A percentile compares a stretch with the other conserved stretches of the same genome.
Conservation (phyloP, 2,113 vertebrate genomes). For the Eulemur rufifrons region DNA sequence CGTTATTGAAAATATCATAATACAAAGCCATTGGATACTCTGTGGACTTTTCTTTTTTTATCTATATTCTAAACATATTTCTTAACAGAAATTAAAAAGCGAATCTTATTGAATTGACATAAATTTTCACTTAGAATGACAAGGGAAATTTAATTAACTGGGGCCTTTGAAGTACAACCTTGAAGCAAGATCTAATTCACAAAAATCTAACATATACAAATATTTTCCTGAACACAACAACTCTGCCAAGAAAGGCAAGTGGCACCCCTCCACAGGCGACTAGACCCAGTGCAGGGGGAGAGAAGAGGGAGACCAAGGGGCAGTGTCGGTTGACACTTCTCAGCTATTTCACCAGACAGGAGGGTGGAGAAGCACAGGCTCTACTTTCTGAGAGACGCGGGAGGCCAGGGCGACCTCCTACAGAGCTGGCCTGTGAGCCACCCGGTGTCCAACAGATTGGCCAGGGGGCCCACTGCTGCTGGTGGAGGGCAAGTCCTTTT, state of each 20-base stretch:
- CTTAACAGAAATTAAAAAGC: not conserved
- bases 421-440: constrained; percentile 7
- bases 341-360: not conserved
- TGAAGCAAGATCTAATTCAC: not conserved
- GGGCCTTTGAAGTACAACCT: not conserved
- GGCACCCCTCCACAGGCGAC: not conserved
- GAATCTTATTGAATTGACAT: not conserved
- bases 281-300: not conserved
- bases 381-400: not conserved
- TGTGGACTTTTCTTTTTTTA: not conserved
- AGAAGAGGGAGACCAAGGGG: not conserved
- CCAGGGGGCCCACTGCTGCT: not conserved
- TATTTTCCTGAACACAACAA: not conserved
- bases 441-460: constrained; percentile 49
- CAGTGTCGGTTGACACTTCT: not conserved
- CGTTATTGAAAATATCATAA: not conserved
- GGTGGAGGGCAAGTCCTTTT: constrained; percentile 50
- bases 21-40: not conserved
- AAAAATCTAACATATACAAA: not conserved
- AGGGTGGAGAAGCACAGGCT: not conserved
- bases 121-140: not conserved
- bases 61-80: not conserved
- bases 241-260: not conserved
- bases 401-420: not conserved
- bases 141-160: constrained; percentile 15